These are phyloP conservation scores for Fundulus diaphanus DNA, from an alignment of 2,797 vertebrate species.

Conservation along the genomic window DNA sequence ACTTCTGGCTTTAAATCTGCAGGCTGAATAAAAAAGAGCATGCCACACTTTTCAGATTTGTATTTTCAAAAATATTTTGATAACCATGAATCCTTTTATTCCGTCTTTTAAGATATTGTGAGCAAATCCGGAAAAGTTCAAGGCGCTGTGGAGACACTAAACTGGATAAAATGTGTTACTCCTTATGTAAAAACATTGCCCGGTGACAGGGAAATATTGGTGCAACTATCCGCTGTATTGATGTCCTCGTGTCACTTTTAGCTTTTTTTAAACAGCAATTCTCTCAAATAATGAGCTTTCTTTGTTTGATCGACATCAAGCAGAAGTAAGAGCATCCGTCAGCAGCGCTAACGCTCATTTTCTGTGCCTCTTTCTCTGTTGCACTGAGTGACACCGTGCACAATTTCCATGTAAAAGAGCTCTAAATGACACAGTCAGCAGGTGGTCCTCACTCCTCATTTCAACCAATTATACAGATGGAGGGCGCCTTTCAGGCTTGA, in stretches of 20 bases:
- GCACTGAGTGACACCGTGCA: slow-evolving; percentile 33
- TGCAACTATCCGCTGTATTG: neutral
- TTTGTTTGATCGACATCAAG: slow-evolving; percentile 2
- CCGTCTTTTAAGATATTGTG: neutral
- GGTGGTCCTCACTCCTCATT: slow-evolving; percentile 66
- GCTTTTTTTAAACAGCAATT: neutral
- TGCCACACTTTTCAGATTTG: no score
- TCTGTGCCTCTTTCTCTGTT: slow-evolving; percentile 16
- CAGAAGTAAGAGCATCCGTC: neutral
- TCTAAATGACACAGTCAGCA: slow-evolving; percentile 61
- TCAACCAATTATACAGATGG: slow-evolving; percentile 72
- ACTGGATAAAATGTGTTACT: neutral
- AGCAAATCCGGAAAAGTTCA: neutral
- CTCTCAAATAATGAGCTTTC: slow-evolving; percentile 1
- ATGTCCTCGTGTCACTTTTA: neutral
- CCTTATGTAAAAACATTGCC: neutral
- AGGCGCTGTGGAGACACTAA: neutral
- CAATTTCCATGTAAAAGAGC: slow-evolving; percentile 61
- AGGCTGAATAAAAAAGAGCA: no score
- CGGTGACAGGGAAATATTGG: neutral
- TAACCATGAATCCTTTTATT: no score
- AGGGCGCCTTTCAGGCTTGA: slow-evolving; percentile 46
- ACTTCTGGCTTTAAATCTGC: no score
- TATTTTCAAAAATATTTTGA: no score
- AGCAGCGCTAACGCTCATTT: slow-evolving; percentile 4